Evolutionary conservation across 2,797 vertebrate species (phyloP).

Genomic region (Phoebastria nigripes): DNA sequence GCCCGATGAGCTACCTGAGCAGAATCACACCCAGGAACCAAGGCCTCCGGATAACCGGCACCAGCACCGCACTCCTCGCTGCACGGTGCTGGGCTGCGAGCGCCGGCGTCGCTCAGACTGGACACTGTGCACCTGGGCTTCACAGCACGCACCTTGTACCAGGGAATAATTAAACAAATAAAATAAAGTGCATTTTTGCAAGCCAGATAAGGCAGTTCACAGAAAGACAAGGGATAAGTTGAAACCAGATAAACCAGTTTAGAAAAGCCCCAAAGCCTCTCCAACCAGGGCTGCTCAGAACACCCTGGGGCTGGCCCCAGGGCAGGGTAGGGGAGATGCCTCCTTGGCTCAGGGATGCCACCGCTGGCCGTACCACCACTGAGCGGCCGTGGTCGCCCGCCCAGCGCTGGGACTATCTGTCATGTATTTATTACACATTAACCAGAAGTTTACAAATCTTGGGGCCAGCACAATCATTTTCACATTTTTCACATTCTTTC

Average conservation of each 20-base stretch:
- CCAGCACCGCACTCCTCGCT: accelerated
- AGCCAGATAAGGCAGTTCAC: not conserved
- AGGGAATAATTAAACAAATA: not conserved
- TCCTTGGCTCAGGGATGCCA: not conserved
- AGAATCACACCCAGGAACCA: not conserved
- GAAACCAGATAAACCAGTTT: constrained; percentile 35
- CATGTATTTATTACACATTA: constrained; percentile 49
- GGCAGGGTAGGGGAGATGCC: not conserved
- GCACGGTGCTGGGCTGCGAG: accelerated
- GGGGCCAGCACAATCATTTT: constrained; percentile 33
- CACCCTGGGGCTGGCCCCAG: not conserved
- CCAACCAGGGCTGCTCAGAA: not conserved
- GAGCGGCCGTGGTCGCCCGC: accelerated
- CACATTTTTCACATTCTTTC: constrained; percentile 60
- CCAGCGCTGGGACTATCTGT: not conserved
- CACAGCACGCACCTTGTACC: not conserved
- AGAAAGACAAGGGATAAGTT: not conserved
- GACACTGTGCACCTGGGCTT: not conserved
- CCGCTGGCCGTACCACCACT: not conserved
- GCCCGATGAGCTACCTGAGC: not conserved
- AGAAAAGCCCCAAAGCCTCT: not conserved
- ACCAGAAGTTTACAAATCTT: constrained; percentile 50
- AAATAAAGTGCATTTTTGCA: not conserved
- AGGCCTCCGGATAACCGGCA: accelerated
- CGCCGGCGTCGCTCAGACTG: accelerated